Percentiles rank a stretch among this genome's conserved stretches.
phyloP scores from a whole-genome alignment of 2,888 invertebrate genomes.

The Netelia inedita region DNA sequence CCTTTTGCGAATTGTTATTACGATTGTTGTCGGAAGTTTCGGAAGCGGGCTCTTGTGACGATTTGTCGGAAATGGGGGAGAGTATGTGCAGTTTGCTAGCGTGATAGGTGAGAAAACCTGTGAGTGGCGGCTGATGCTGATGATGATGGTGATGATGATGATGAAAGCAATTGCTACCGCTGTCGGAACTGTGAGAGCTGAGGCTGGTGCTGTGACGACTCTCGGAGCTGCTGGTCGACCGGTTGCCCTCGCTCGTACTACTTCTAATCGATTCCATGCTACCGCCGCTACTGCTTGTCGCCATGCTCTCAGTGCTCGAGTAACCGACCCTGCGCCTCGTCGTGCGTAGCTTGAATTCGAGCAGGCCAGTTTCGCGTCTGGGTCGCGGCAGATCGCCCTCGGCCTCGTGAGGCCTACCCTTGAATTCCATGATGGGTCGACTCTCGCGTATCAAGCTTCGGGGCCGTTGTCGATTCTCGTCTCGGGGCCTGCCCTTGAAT shows the following conservation, averaged over 20 bases:
- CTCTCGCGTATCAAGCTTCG: conserved; percentile 82
- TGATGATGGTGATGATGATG: conserved; percentile 88
- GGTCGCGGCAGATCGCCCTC: conserved; percentile 77
- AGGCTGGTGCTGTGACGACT: conserved; percentile 93
- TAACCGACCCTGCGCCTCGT: conserved; percentile 88
- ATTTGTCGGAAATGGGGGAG: conserved; percentile 96
- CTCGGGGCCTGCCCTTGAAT: conserved; percentile 90
- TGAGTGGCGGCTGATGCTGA: conserved; percentile 85
- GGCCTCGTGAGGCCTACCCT: conserved; percentile 87
- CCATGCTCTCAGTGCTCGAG: conserved; percentile 95
- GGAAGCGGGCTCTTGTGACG: conserved; percentile 94
- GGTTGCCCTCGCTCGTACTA: conserved; percentile 94
- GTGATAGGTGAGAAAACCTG: conserved; percentile 90
- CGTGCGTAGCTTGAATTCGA: conserved; percentile 88
- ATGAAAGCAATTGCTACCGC: conserved; percentile 88
- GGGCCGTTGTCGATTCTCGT: conserved; percentile 78
- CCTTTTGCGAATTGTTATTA: conserved; percentile 92
- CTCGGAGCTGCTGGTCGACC: conserved; percentile 94
- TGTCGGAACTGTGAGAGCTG: conserved; percentile 95
- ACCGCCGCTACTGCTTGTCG: conserved; percentile 94
- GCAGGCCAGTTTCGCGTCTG: conserved; percentile 85
- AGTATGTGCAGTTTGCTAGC: conserved; percentile 93
- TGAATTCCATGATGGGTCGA: conserved; percentile 91
- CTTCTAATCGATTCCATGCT: conserved; percentile 95
- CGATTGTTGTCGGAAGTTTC: conserved; percentile 93